These are phyloP conservation scores for Anomalospiza imberbis DNA, from an alignment of 2,797 vertebrate species.

Conservation along the genomic window DNA sequence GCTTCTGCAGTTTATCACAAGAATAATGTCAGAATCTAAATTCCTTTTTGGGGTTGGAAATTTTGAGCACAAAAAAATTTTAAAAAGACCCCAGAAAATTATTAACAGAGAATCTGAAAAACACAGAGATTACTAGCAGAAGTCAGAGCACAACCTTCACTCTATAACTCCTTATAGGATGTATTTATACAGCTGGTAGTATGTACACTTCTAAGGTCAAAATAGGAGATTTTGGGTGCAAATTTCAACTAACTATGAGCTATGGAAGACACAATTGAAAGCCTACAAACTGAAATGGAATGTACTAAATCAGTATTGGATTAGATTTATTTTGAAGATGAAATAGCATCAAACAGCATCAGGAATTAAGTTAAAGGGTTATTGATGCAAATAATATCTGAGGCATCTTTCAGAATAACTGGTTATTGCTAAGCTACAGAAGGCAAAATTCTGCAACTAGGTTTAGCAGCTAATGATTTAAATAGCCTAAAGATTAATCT, in stretches of 20 bases:
- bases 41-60: neutral
- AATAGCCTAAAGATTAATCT: neutral
- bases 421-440: slow-evolving; percentile 27
- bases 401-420: slow-evolving; percentile 48
- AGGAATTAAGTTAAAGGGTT: slow-evolving; percentile 58
- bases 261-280: slow-evolving; percentile 52
- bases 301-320: slow-evolving; percentile 53
- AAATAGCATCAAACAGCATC: slow-evolving; percentile 52
- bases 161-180: neutral
- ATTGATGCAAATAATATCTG: slow-evolving; percentile 51
- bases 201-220: neutral
- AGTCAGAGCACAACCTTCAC: neutral
- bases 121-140: neutral
- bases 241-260: slow-evolving; percentile 1
- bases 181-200: neutral
- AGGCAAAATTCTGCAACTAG: slow-evolving; percentile 37
- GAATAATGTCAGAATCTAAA: neutral
- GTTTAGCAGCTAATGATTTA: slow-evolving; percentile 17
- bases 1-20: neutral
- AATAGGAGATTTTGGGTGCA: neutral
- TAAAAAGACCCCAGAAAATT: neutral
- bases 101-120: neutral
- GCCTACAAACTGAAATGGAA: slow-evolving; percentile 56
- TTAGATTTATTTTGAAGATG: slow-evolving; percentile 66
- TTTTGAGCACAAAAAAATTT: neutral